A percentile compares a stretch with the other conserved stretches of the same genome.
Conservation (phyloP, 2,797 vertebrate genomes). For the Tympanoctomys barrerae region DNA sequence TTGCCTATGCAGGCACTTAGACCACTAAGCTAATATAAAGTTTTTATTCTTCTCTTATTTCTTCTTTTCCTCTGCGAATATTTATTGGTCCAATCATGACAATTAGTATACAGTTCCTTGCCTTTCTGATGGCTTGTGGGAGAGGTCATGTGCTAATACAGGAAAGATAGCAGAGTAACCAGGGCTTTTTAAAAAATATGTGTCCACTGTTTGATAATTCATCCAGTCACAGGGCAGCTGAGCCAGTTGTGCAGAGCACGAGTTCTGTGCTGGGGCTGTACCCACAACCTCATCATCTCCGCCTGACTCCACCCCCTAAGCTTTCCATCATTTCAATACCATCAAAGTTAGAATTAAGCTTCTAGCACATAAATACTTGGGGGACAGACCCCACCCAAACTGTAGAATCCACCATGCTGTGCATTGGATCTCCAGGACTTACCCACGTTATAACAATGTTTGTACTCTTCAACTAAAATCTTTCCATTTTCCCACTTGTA, state of each 20-base stretch:
- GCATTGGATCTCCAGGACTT: not conserved
- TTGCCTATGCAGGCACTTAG: too few species aligned
- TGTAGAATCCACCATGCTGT: not conserved
- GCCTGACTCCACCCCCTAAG: not conserved
- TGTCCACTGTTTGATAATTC: too few species aligned
- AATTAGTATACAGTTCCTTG: not conserved
- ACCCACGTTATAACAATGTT: not conserved
- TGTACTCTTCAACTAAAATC: not conserved
- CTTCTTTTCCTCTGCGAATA: not conserved
- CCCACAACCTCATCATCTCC: not conserved
- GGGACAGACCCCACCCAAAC: not conserved
- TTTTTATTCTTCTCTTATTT: not conserved
- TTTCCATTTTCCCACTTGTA: not conserved
- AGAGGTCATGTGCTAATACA: not conserved
- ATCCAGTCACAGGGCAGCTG: not conserved
- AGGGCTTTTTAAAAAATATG: too few species aligned
- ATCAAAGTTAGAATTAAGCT: not conserved
- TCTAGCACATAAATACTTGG: not conserved
- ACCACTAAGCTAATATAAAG: too few species aligned
- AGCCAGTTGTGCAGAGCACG: too few species aligned
- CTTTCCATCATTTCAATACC: not conserved
- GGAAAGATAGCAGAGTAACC: not conserved
- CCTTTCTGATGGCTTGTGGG: not conserved
- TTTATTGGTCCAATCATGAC: not conserved
- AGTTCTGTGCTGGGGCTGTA: too few species aligned